A percentile compares a stretch with the other conserved stretches of the same genome.
Evolutionary conservation across 2,888 invertebrate species (phyloP).

Genomic region (Cataglyphis livida): DNA sequence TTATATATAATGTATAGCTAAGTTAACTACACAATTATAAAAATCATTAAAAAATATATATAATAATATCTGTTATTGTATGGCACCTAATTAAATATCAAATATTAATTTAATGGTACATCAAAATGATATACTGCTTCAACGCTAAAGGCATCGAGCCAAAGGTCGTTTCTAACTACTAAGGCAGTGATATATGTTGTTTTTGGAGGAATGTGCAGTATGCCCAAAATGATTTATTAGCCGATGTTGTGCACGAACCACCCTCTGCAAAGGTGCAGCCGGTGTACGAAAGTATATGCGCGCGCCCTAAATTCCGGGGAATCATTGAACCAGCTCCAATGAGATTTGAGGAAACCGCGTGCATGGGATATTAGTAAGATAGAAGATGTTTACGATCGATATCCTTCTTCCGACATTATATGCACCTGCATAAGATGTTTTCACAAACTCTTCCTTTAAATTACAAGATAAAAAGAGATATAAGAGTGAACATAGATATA

Average conservation of each 20-base stretch:
- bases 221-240: constrained; percentile 23
- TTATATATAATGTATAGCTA: not conserved
- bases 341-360: not conserved
- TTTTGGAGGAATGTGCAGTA: constrained; percentile 20
- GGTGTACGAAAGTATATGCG: constrained; percentile 8
- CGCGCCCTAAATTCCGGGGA: not conserved
- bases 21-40: constrained; percentile 4
- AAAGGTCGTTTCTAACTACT: constrained; percentile 26
- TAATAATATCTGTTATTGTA: not conserved
- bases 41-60: not conserved
- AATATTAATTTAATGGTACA: constrained; percentile 10
- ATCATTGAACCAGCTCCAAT: constrained; percentile 18
- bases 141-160: not conserved
- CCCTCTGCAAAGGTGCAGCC: not conserved
- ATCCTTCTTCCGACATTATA: not conserved
- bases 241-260: not conserved
- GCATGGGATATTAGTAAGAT: not conserved
- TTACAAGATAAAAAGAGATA: not conserved
- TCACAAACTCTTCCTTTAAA: not conserved
- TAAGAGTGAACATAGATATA: not conserved
- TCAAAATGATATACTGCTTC: constrained; percentile 1
- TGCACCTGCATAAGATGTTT: not conserved
- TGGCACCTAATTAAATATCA: not conserved
- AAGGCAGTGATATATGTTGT: constrained; percentile 13
- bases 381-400: not conserved